Evolutionary conservation across 2,113 vertebrate species (phyloP), one percentile per base, ranked within the genome.

Genomic region (Mixornis gularis): DNA sequence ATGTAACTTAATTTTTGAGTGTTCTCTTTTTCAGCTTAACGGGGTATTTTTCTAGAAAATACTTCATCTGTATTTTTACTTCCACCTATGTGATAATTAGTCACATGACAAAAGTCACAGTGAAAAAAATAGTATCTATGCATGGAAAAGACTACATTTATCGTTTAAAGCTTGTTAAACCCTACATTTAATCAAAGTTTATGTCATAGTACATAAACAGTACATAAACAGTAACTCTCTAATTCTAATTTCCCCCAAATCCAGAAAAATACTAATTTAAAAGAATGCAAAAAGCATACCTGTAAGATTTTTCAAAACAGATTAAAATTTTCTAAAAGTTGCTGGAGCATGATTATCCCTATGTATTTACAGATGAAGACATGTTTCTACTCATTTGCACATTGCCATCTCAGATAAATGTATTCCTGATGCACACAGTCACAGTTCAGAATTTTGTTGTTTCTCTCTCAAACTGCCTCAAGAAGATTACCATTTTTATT

Each of bases 401-500:
- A 15, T 69, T 92, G 78, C 32, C 62, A 73, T 51, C 24, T 87
- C 59, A 77, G 29, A 89, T 74, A 89, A 92, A 71, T 46, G 7
- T 72, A 87, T 90, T 85, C 22, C 19, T 2, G 24, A 56, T 43
- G 49, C 53, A 87, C 55, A 63, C 5, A 74, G 77, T 81, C 53
- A 89, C 44, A 73, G 71, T 65, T 85, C 30, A 82, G 46, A 71
- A 46, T 55, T 72, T 26, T 58, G 11, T 53, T 66, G 29, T 82
- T 91, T 85, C 82, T 72, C 17, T 60, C 25, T 66, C 43, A 63
- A 62, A 44, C 16, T 66, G 17, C 20, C 16, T 70, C 43, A 51
- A 17, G 8, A 46, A 89, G 29, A 84, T 86, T 90, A 86, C n/a
- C 0, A 64, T 86, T 90, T 93, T 93, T 76, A 89, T 72, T 81